These are phyloP conservation scores for Ridgeia piscesae DNA, from an alignment of 1,140 invertebrate species.

Conservation along the genomic window DNA sequence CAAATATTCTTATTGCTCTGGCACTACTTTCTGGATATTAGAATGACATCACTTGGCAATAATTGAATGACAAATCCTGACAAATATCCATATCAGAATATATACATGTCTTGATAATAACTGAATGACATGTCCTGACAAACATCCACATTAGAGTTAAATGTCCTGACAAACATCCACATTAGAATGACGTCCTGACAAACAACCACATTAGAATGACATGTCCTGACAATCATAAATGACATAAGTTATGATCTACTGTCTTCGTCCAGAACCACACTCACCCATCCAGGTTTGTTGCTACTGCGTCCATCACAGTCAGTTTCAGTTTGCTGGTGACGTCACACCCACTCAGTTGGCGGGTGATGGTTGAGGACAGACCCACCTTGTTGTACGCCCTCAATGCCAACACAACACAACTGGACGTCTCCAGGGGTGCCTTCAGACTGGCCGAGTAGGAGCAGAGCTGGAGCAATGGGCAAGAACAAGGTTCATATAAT, in stretches of 20 bases:
- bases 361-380: not conserved
- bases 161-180: not conserved
- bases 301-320: not conserved
- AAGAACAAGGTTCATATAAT: not conserved
- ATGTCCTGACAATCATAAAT: not conserved
- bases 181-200: not conserved
- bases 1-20: too few species aligned
- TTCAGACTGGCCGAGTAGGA: not conserved
- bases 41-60: too few species aligned
- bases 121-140: too few species aligned
- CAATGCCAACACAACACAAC: not conserved
- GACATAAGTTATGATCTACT: not conserved
- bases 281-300: not conserved
- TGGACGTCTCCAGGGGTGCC: not conserved
- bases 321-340: not conserved
- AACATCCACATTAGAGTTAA: too few species aligned
- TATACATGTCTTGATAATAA: too few species aligned
- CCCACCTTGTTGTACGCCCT: not conserved
- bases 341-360: not conserved
- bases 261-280: not conserved
- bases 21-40: too few species aligned
- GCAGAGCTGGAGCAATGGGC: not conserved
- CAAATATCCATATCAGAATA: too few species aligned
- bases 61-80: too few species aligned
- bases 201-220: not conserved